phyloP scores from a whole-genome alignment of 2,797 vertebrate species.

The Onychomys leucogaster region DNA sequence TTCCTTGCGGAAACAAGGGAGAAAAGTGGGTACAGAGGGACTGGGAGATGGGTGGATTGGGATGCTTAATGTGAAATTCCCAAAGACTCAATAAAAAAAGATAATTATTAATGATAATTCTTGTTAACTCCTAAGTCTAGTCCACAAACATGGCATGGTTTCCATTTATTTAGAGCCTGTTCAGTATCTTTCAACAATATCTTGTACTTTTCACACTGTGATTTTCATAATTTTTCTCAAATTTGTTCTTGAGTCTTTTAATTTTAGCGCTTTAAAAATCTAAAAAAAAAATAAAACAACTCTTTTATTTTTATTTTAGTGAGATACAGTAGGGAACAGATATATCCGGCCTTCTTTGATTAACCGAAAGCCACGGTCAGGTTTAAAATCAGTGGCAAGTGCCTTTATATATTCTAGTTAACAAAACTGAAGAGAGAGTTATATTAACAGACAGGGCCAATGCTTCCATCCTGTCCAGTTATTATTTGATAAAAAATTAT shows the following conservation, averaged over 20 bases:
- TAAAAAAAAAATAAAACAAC: too few relatives aligned
- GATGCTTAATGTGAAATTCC: background rate
- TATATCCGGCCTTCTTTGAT: background rate
- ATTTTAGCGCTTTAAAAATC: constrained; percentile 6
- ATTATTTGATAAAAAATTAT: background rate
- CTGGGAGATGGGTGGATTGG: background rate
- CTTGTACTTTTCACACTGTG: constrained; percentile 2
- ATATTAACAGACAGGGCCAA: background rate
- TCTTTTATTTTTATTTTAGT: constrained; percentile 38
- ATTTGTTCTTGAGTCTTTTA: constrained; percentile 29
- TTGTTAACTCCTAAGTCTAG: constrained; percentile 24
- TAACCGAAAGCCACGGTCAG: constrained; percentile 16
- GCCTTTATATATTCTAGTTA: background rate
- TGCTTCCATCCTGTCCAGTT: background rate
- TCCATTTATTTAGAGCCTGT: background rate
- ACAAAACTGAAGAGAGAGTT: background rate
- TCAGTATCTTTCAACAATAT: background rate
- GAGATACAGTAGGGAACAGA: background rate
- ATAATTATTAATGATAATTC: background rate
- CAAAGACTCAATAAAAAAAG: background rate
- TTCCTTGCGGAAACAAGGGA: background rate
- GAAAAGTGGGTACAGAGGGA: too few relatives aligned
- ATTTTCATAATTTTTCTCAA: background rate
- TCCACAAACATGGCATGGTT: background rate
- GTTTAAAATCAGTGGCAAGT: background rate